Percentiles rank a stretch among this genome's conserved stretches.
These are phyloP conservation scores for Heliconius himera DNA, from an alignment of 1,140 invertebrate genomes.

Conservation along the genomic window DNA sequence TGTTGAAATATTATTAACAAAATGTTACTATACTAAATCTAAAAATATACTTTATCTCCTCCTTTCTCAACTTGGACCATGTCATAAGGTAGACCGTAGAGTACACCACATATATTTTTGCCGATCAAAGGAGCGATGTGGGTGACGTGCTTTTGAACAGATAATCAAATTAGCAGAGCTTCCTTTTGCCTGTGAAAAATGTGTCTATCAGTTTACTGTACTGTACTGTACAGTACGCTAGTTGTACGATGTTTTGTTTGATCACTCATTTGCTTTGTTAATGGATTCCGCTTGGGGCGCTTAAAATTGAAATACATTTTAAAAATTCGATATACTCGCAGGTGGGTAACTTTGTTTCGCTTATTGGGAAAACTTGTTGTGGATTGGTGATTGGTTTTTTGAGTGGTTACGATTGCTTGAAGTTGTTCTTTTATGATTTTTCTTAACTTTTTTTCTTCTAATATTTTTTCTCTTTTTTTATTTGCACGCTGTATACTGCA, in stretches of 20 bases:
- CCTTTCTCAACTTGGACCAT: slow-evolving; percentile 34
- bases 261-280: slow-evolving; percentile 17
- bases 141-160: slow-evolving; percentile 77
- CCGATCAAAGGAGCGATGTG: slow-evolving; percentile 76
- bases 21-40: too few relatives aligned
- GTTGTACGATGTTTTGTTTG: slow-evolving; percentile 31
- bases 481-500: too few relatives aligned
- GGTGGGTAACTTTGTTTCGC: neutral
- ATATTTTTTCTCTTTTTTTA: too few relatives aligned
- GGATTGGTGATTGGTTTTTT: too few relatives aligned
- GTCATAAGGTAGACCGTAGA: slow-evolving; percentile 56
- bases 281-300: slow-evolving; percentile 4
- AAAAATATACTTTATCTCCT: slow-evolving; percentile 29
- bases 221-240: slow-evolving; percentile 2
- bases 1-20: too few relatives aligned
- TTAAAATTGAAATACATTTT: slow-evolving; percentile 14
- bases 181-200: slow-evolving; percentile 71
- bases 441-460: too few relatives aligned
- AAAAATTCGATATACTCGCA: neutral
- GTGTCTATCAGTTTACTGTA: slow-evolving; percentile 64
- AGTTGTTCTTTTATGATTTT: too few relatives aligned
- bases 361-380: neutral
- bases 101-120: slow-evolving; percentile 76
- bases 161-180: slow-evolving; percentile 78
- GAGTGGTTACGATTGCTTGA: too few relatives aligned